Percentiles rank a stretch among this genome's conserved stretches.
Evolutionary conservation across 2,113 vertebrate species (phyloP).

Genomic region (Bos javanicus): DNA sequence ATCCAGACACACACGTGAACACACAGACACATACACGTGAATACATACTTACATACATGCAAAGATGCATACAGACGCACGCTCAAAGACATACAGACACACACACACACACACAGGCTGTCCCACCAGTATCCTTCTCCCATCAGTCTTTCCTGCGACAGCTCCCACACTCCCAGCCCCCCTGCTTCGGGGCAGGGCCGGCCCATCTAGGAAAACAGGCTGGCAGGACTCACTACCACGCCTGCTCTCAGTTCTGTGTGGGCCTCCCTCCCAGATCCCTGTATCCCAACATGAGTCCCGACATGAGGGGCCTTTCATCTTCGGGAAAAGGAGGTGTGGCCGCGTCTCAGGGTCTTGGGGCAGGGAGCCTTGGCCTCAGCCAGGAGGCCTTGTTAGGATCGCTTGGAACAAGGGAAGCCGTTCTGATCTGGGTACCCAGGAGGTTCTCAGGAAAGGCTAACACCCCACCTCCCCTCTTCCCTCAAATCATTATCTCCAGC

Average conservation of each 20-base stretch:
- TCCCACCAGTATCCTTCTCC: not conserved
- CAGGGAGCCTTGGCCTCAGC: not conserved
- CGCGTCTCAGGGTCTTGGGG: not conserved
- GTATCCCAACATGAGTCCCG: not conserved
- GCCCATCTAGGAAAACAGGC: not conserved
- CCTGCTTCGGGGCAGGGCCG: not conserved
- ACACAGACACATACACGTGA: not conserved
- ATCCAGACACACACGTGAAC: not conserved
- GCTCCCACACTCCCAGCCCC: not conserved
- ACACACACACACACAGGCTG: not conserved
- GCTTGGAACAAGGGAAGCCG: not conserved
- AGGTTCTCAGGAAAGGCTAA: not conserved
- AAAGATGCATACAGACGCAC: not conserved
- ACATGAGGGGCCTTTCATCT: not conserved
- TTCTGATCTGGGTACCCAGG: not conserved
- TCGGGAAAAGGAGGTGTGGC: not conserved
- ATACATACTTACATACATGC: not conserved
- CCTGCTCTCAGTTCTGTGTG: not conserved
- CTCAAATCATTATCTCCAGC: not conserved
- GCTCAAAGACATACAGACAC: not conserved
- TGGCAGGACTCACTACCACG: not conserved
- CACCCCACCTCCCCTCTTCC: not conserved
- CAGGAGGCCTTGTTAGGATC: not conserved
- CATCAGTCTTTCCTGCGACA: not conserved
- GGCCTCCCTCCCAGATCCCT: not conserved